A percentile compares a stretch with the other conserved stretches of the same genome.
Evolutionary conservation across 2,888 invertebrate genomes (phyloP).

Genomic region (Torymus auratus): DNA sequence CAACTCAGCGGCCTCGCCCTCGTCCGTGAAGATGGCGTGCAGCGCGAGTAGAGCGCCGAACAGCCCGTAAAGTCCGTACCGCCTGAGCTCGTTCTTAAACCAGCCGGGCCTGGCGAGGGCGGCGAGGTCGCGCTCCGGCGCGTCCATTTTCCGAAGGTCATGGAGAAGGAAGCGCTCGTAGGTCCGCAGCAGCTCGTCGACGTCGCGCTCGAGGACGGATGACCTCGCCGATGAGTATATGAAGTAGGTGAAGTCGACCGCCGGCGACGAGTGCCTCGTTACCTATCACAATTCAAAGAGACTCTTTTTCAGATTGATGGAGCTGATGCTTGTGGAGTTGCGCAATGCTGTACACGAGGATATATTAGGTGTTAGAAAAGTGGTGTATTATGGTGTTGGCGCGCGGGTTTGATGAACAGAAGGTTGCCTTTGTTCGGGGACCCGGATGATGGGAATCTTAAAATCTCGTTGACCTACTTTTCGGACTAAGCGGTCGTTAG

Average conservation of each 20-base stretch:
- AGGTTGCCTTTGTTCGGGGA: too few species aligned
- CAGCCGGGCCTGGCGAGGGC: slow-evolving; percentile 61
- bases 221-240: slow-evolving; percentile 66
- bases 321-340: neutral
- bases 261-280: slow-evolving; percentile 64
- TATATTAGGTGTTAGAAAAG: too few species aligned
- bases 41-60: slow-evolving; percentile 64
- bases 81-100: slow-evolving; percentile 63
- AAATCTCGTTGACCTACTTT: neutral
- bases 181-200: slow-evolving; percentile 61
- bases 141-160: slow-evolving; percentile 55
- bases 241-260: slow-evolving; percentile 69
- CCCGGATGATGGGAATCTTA: neutral
- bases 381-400: neutral
- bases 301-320: neutral
- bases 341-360: too few species aligned
- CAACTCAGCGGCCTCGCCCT: slow-evolving; percentile 9
- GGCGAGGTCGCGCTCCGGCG: slow-evolving; percentile 50
- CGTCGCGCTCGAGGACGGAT: slow-evolving; percentile 61
- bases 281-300: slow-evolving; percentile 54
- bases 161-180: slow-evolving; percentile 61
- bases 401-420: neutral
- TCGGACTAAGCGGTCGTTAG: too few species aligned
- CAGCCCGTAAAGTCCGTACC: slow-evolving; percentile 65
- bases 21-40: slow-evolving; percentile 58